These are phyloP conservation scores for Syrrhaptes paradoxus DNA, from an alignment of 2,113 vertebrate species.

Conservation along the genomic window DNA sequence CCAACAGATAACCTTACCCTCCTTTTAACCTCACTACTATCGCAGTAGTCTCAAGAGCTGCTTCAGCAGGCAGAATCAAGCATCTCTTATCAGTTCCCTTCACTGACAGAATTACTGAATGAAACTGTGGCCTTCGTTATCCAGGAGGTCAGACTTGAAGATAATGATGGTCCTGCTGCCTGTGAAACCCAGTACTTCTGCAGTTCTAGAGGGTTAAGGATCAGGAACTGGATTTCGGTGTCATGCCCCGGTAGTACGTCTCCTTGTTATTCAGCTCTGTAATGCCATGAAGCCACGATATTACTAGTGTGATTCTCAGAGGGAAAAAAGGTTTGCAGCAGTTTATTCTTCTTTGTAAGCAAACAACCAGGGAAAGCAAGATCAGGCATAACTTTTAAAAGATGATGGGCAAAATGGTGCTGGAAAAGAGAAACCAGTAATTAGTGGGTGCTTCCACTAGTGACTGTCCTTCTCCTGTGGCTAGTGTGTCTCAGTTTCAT, in stretches of 20 bases:
- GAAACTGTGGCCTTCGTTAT: neutral
- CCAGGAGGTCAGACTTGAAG: neutral
- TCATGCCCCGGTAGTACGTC: neutral
- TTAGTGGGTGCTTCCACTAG: neutral
- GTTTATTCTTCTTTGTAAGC: neutral
- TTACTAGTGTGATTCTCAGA: neutral
- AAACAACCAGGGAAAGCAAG: neutral
- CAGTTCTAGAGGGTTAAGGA: neutral
- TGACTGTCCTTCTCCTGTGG: neutral
- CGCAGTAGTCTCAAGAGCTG: neutral
- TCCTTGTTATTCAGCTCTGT: neutral
- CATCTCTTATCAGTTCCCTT: neutral
- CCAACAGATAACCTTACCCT: neutral
- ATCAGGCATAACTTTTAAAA: neutral
- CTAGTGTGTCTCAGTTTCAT: neutral
- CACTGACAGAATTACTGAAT: neutral
- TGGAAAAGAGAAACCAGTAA: neutral
- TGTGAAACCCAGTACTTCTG: neutral
- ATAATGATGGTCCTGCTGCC: neutral
- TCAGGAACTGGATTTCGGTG: neutral
- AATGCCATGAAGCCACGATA: neutral
- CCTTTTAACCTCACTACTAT: neutral
- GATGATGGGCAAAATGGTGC: neutral
- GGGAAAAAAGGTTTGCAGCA: neutral
- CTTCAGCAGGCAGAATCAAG: slow-evolving; percentile 9